A percentile compares a stretch with the other conserved stretches of the same genome.
phyloP scores from a whole-genome alignment of 2,113 vertebrate genomes.

The Synodontis membranacea region DNA sequence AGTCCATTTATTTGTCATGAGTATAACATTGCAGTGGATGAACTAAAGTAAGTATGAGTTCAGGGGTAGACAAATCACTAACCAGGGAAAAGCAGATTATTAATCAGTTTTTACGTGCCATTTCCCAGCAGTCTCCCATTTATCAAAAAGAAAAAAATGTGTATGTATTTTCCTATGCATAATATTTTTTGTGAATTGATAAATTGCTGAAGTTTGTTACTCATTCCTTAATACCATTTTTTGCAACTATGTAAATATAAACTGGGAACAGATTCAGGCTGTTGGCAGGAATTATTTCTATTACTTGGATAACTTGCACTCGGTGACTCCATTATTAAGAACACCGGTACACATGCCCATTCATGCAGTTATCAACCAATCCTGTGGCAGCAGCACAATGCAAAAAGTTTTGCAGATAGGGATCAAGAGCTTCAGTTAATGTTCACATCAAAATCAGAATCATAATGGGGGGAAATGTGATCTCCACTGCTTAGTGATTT shows the following conservation, averaged over 20 bases:
- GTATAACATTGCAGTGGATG: background rate
- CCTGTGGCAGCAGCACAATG: background rate
- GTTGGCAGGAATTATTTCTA: too few species aligned
- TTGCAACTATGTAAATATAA: background rate
- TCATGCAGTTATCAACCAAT: background rate
- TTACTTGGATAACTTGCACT: background rate
- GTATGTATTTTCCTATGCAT: background rate
- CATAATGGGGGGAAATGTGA: too few species aligned
- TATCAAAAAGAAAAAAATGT: background rate
- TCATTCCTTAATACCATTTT: background rate
- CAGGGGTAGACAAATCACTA: background rate
- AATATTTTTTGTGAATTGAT: background rate
- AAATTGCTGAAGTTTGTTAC: background rate
- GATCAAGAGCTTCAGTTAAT: background rate
- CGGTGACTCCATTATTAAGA: background rate
- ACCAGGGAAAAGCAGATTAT: background rate
- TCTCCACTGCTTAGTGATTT: too few species aligned
- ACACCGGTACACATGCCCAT: background rate
- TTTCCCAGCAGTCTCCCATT: background rate
- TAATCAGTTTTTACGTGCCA: background rate
- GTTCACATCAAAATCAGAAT: background rate
- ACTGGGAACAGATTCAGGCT: background rate
- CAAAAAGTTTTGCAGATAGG: background rate
- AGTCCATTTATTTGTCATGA: background rate
- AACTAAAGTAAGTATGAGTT: background rate